phyloP scores from a whole-genome alignment of 2,888 invertebrate genomes.

The Halocaridina rubra region DNA sequence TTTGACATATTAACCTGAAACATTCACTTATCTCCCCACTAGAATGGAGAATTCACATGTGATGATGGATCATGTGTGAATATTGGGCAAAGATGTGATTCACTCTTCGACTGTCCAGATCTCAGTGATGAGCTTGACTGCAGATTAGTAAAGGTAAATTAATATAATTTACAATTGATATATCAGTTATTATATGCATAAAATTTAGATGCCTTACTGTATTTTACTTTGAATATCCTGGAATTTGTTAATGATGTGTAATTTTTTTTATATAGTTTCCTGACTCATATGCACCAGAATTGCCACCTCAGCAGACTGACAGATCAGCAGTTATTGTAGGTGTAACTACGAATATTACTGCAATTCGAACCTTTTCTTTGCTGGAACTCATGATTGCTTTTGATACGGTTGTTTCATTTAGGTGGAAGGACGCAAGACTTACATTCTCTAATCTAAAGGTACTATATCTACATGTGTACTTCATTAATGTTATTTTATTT shows the following conservation, averaged over 20 bases:
- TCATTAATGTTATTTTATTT: not conserved
- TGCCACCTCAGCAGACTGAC: not conserved
- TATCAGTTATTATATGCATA: no score
- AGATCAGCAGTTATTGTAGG: not conserved
- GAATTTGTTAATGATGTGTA: no score
- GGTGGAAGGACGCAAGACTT: slow-evolving; percentile 18
- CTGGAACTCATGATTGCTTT: slow-evolving; percentile 27
- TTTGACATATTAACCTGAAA: no score
- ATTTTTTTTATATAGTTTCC: no score
- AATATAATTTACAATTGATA: no score
- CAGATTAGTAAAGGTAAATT: not conserved
- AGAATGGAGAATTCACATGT: slow-evolving; percentile 4
- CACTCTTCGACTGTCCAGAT: not conserved
- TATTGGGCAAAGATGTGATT: not conserved
- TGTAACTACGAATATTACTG: slow-evolving; percentile 18
- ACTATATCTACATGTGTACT: no score
- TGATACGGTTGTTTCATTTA: slow-evolving; percentile 15
- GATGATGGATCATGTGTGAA: slow-evolving; percentile 8
- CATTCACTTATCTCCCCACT: no score
- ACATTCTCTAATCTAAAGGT: slow-evolving; percentile 17
- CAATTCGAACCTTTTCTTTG: slow-evolving; percentile 30
- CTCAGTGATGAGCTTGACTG: not conserved
- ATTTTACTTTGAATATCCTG: no score
- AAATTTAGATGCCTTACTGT: no score
- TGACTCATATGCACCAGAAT: not conserved